These are phyloP conservation scores for Agapornis roseicollis DNA, from an alignment of 2,113 vertebrate genomes.

Conservation along the genomic window DNA sequence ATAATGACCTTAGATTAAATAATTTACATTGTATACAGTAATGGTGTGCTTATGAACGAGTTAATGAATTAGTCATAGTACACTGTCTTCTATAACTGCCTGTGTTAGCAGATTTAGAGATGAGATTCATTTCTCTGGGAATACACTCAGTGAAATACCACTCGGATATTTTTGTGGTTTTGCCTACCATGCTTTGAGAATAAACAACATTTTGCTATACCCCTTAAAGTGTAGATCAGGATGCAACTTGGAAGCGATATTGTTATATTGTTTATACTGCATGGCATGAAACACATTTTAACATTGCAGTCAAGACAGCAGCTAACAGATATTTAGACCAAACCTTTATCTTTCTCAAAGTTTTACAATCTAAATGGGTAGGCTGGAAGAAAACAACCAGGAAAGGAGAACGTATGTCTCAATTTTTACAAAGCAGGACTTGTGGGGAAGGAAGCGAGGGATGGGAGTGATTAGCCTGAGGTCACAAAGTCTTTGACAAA, in stretches of 20 bases:
- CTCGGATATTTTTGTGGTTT: not conserved
- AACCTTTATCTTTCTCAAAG: not conserved
- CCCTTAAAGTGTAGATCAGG: not conserved
- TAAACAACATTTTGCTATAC: not conserved
- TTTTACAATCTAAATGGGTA: not conserved
- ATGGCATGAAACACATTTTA: not conserved
- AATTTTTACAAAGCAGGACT: not conserved
- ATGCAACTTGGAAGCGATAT: not conserved
- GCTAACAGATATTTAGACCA: not conserved
- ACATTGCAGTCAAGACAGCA: not conserved
- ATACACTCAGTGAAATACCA: not conserved
- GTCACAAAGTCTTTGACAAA: not conserved
- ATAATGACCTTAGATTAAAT: not conserved
- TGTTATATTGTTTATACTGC: not conserved
- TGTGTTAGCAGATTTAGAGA: not conserved
- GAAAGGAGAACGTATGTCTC: not conserved
- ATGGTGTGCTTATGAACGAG: not conserved
- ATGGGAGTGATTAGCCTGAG: not conserved
- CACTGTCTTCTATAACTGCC: not conserved
- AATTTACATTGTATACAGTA: not conserved
- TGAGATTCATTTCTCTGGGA: not conserved
- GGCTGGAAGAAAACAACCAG: not conserved
- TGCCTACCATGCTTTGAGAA: not conserved
- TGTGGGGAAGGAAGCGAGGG: not conserved
- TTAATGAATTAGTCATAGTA: not conserved